Evolutionary conservation across 2,797 vertebrate genomes (phyloP).

Genomic region (Chloroceryle inda): DNA sequence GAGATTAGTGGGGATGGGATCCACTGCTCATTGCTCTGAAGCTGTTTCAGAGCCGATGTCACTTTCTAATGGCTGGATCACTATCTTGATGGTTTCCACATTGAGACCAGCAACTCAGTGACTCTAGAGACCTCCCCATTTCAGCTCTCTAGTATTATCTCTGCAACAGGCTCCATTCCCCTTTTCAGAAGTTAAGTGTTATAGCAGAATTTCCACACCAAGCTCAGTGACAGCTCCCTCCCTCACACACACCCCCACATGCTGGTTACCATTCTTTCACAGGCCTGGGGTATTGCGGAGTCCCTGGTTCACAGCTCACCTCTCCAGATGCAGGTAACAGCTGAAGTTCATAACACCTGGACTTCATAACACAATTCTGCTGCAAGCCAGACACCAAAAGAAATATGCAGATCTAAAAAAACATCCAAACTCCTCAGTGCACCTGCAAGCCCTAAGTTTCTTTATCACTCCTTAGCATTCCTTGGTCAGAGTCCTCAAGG

Average conservation of each 20-base stretch:
- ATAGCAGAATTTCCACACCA: background rate
- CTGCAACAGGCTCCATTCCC: background rate
- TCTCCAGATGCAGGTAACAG: background rate
- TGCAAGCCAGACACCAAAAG: slow-evolving; percentile 36
- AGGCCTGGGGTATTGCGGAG: background rate
- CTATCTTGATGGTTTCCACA: background rate
- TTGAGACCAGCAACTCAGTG: background rate
- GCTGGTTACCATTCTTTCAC: rapidly evolving
- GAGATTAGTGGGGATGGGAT: background rate
- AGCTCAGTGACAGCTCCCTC: background rate
- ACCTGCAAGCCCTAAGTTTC: slow-evolving; percentile 27
- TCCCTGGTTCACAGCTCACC: background rate
- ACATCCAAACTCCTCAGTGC: background rate
- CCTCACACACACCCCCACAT: rapidly evolving
- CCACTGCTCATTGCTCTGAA: background rate
- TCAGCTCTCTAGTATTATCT: too few species aligned
- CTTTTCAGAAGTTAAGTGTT: background rate
- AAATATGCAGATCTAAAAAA: slow-evolving; percentile 45
- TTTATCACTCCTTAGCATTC: background rate
- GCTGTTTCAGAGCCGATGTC: background rate
- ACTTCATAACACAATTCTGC: slow-evolving; percentile 4
- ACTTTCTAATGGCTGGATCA: background rate
- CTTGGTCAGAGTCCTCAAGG: slow-evolving; percentile 33
- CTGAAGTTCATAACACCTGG: background rate
- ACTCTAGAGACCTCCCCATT: background rate